These are phyloP conservation scores for Lasioglossum lativentre DNA, from an alignment of 2,888 invertebrate species.

Conservation along the genomic window DNA sequence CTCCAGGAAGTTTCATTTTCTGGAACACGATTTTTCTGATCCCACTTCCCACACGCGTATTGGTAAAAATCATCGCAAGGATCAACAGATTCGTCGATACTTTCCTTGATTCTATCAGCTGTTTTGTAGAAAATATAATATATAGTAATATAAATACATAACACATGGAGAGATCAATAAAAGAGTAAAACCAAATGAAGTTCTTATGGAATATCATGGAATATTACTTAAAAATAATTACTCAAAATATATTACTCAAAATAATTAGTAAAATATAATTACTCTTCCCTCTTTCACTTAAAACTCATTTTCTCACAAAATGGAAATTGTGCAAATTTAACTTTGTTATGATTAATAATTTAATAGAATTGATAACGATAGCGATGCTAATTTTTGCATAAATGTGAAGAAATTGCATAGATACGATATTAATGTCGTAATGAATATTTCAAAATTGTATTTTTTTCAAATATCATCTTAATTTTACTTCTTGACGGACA, in stretches of 20 bases:
- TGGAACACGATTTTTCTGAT: constrained; percentile 54
- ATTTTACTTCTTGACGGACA: neutral
- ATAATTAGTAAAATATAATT: no score
- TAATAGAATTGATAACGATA: no score
- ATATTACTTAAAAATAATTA: no score
- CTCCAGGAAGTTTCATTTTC: constrained; percentile 59
- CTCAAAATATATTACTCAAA: no score
- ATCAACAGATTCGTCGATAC: constrained; percentile 68
- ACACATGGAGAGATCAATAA: no score
- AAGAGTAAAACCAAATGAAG: neutral
- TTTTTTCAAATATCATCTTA: neutral
- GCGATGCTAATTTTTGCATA: no score
- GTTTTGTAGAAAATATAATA: neutral
- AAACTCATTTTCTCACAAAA: neutral
- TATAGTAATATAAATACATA: no score
- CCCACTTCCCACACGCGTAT: constrained; percentile 70
- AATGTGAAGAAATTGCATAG: no score
- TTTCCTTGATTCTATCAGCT: constrained; percentile 27
- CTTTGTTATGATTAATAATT: no score
- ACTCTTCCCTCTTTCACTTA: neutral
- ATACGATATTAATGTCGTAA: no score
- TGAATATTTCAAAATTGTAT: no score
- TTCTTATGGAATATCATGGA: no score
- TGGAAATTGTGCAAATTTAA: neutral
- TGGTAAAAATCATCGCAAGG: constrained; percentile 74